Percentiles rank a stretch among this genome's conserved stretches.
phyloP scores from a whole-genome alignment of 1,140 invertebrate genomes.

The Papilio dardanus region DNA sequence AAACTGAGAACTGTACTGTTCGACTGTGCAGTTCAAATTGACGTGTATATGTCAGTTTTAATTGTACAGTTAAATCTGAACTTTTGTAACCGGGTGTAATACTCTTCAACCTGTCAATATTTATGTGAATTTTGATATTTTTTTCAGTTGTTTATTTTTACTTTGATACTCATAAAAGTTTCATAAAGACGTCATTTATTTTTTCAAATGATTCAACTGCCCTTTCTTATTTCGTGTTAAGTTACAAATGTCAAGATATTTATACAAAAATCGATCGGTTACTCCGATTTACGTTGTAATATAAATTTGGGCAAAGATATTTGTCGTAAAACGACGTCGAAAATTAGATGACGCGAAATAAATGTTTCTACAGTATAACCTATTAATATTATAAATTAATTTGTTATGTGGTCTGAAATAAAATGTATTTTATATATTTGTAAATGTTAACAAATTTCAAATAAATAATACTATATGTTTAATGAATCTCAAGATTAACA shows the following conservation, averaged over 20 bases:
- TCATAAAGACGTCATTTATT: not conserved
- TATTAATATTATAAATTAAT: not conserved
- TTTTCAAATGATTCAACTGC: not conserved
- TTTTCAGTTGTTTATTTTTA: not conserved
- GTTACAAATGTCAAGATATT: conserved; percentile 13
- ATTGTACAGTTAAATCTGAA: too few species aligned
- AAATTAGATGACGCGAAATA: conserved; percentile 6
- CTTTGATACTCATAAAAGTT: not conserved
- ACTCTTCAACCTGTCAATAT: not conserved
- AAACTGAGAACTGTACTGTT: too few species aligned
- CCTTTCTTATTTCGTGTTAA: not conserved
- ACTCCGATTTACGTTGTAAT: conserved; percentile 6
- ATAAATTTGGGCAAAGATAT: not conserved
- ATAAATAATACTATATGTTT: too few species aligned
- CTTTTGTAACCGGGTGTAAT: not conserved
- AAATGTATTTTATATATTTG: too few species aligned
- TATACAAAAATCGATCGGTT: not conserved
- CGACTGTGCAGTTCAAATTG: too few species aligned
- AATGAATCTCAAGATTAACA: too few species aligned
- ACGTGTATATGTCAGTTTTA: too few species aligned
- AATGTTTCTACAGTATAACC: not conserved
- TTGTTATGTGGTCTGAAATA: not conserved
- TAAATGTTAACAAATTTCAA: too few species aligned
- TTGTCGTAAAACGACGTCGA: conserved; percentile 1
- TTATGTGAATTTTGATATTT: not conserved